Base-by-base conservation (phyloP, 2,113 vertebrate genomes). In the Lophotis ruficrista region DNA sequence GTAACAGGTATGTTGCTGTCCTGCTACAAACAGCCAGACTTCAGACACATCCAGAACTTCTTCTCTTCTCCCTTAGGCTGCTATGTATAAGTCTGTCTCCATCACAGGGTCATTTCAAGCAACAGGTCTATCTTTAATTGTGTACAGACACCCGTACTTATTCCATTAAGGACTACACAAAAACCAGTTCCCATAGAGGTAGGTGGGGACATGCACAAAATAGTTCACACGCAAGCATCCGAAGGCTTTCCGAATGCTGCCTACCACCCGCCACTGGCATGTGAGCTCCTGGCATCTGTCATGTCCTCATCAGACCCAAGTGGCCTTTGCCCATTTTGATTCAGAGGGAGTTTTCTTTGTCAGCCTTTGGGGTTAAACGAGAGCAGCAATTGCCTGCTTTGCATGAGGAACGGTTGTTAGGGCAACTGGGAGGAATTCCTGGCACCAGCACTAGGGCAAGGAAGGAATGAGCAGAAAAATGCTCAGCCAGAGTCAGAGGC, bases 381-480 rank as follows among this genome's bases (percentile, higher is more conserved):
- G 48, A 82, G 53, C 72, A 90, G 72, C 23, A 48, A 28, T 43
- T 38, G 43, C 64, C 77, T 89, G 62, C 33, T 87, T 75, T 89
- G 68, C 80, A 45, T 65, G 53, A 14, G 22, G 22, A 84, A 71
- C 0, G 14, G 90, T 91, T 85, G 93, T 91, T 91, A 71, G 45
- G 76, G 89, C 4, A 2, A 87, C 93, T 31, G 72, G 35, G 48
- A 96, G 66, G 83, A 96, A 96, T 96, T 90, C 70, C 65, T 96
- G 96, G 94, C 89, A 68, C 27, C 58, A 76, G 38, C 38, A 14
- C 31, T 58, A 72, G 48, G 3, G 0, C 18, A 33, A 71, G 91
- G 77, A 81, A 86, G 68, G 80, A 94, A 92, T 20, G 86, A 91
- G 43, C 25, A 69, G 81, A 93, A 87, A 94, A 91, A 91, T 28